Evolutionary conservation across 2,888 invertebrate species (phyloP), one percentile per base, ranked within the genome.

Genomic region (Epistrophe eligans): DNA sequence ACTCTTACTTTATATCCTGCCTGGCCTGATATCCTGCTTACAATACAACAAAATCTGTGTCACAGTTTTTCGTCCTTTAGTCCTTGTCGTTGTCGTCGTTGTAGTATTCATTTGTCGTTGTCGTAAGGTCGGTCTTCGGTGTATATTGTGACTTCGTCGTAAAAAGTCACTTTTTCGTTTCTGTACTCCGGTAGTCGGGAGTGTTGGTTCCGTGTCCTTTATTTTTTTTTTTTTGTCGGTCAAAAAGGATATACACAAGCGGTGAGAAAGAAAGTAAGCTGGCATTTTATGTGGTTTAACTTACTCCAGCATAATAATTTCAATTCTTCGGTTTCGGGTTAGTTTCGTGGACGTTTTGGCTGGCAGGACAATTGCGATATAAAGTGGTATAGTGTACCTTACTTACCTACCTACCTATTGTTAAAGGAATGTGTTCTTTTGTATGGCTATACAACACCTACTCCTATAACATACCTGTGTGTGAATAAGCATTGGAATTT

Each of bases 131-230:
- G 24, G 76, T 79, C 50, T 35, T 71, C 19, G 48, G 35, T 28
- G 38, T 43, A 35, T 24, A 24, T 24, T 2, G 77, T 64, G 48
- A 17, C 45, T 57, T 72, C 19, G 58, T 55, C 57, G 64, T 71
- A 62, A 43, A 62, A 62, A 15, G 58, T 74, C 52, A 43, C 40
- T 62, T 67, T 48, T 32, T 72, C n/a, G n/a, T 28, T 62, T 24
- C 67, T 45, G 52, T 50, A 45, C 60, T 76, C 48, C 76, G 62
- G 80, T 73, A 73, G 66, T 73, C 81, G 77, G 73, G 72, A 84
- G 80, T 84, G 84, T 84, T 84, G 76, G 79, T 73, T 85, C 19
- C 84, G 80, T 80, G 84, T 77, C 71, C 77, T 85, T 73, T 77
- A 55, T 58, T 45, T 74, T 0, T 19, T 38, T 62, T 43, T 43